Base-by-base conservation (phyloP, 2,113 vertebrate genomes). In the Neolamprologus sp. region DNA sequence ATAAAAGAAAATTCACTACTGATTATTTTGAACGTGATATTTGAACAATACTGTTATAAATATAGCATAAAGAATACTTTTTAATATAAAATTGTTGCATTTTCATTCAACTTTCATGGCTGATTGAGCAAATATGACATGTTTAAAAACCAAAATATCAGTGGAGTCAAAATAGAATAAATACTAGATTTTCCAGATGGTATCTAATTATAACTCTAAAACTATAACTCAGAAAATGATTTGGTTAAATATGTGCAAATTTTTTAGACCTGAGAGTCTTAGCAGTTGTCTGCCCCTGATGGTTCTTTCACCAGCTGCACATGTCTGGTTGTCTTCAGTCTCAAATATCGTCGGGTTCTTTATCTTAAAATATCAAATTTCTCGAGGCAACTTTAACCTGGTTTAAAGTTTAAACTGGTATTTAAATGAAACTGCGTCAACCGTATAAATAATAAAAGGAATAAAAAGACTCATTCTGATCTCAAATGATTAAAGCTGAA, bases 361-460 rank as follows among this genome's bases (percentile, higher is more conserved):
- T 28, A 47, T 45, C n/a, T 35, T 71, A 42, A 71, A 73, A 45
- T 45, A 0, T 45, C 2, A 73, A 0, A 10, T 2, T 23, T 40
- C 13, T 45, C 5, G 21, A 10, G 3, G 8, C 37, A 1, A 10
- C 65, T 45, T 42, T 73, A 23, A 71, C 3, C 3, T 37, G 60
- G 33, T 35, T 63, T 11, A 63, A n/a, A n/a, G 17, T 2, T 35
- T 35, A 65, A 12, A 35, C 30, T 8, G 3, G 33, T 4, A 73
- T 73, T 7, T 10, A 45, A 73, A 73, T 7, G 0, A 28, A 11
- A 73, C 40, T 17, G 40, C 0, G 0, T 68, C 12, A 3, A 73
- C 5, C 0, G 1, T 3, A 0, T 11, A 40, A 40, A 14, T 35
- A 68, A 21, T 21, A 21, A 68, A 21, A 68, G 10, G 33, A 68